Evolutionary conservation across 1,140 invertebrate species (phyloP).

Genomic region (Scaptomyza pallida): DNA sequence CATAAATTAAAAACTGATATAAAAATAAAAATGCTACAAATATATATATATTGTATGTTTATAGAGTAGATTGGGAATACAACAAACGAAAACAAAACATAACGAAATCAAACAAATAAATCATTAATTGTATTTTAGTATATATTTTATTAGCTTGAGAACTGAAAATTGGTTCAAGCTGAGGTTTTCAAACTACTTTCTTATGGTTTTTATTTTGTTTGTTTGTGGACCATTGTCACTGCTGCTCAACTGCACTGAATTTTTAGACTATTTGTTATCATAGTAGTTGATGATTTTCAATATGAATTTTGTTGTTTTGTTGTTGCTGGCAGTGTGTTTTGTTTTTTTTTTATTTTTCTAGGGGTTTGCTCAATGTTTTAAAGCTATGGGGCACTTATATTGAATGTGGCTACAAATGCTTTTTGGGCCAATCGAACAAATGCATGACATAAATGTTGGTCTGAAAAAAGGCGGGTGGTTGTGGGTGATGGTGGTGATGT

Average conservation of each 20-base stretch:
- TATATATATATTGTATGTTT: too few relatives aligned
- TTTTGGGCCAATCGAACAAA: conserved; percentile 19
- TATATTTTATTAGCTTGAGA: conserved; percentile 7
- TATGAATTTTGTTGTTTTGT: conserved; percentile 33
- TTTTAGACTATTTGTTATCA: conserved; percentile 9
- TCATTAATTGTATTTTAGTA: conserved; percentile 21
- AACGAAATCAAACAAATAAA: conserved; percentile 1
- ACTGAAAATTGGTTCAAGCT: conserved; percentile 56
- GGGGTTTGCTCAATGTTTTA: not conserved
- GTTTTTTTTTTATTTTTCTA: not conserved
- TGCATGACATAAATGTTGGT: not conserved
- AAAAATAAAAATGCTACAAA: conserved; percentile 49
- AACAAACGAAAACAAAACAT: conserved; percentile 36
- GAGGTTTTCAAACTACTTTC: conserved; percentile 31
- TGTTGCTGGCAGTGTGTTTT: conserved; percentile 27
- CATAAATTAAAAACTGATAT: conserved; percentile 38
- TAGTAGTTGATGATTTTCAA: conserved; percentile 10
- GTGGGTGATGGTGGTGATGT: not conserved
- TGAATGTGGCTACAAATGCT: conserved; percentile 2
- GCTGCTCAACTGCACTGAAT: conserved; percentile 73
- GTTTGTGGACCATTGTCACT: conserved; percentile 59
- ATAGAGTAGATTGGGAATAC: conserved; percentile 34
- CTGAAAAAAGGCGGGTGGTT: not conserved
- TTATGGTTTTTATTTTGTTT: too few relatives aligned
- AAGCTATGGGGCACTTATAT: conserved; percentile 11